Evolutionary conservation across 2,888 invertebrate genomes (phyloP), one percentile per base, ranked within the genome.

Genomic region (Oxyteleia sp.): DNA sequence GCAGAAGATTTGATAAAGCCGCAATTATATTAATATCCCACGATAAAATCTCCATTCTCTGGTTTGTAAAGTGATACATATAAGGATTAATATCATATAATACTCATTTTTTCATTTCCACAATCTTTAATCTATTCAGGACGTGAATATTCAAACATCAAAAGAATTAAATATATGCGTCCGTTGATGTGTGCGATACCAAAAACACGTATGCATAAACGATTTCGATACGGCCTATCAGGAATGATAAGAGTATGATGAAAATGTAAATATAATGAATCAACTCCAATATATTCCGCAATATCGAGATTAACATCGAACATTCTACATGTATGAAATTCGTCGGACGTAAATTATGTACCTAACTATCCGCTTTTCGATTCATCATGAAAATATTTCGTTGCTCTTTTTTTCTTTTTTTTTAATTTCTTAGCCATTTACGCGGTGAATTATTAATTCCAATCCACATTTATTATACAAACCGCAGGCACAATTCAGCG

Each of bases 241-340:
- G 49, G 63, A 63, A 74, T 79, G 78, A 79, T 74, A 69, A 83
- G 79, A 71, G 69, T 71, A 75, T 82, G 76, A 82, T 78, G 79
- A 83, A 83, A 78, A 69, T 78, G 83, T 81, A 81, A 81, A 74
- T 74, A 74, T 74, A 83, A 83, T 83, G 74, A 83, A 72, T 79
- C 81, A 75, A 69, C 75, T 74, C 43, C 57, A 35, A 75, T 76
- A 75, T 68, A 78, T 66, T 75, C 72, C 49, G 72, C 78, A 68
- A 82, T 78, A 61, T 68, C 68, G 51, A 45, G 74, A 72, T 74
- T 83, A 74, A 74, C 68, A 79, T 83, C 78, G 63, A 61, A 57
- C 68, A 51, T 69, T 66, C 35, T 49, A 55, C 68, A 53, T 47
- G 69, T 57, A 82, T 75, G 69, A 75, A 64, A 74, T 81, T 64